These are phyloP conservation scores for Philaenus spumarius DNA, from an alignment of 1,140 invertebrate species.

Conservation along the genomic window DNA sequence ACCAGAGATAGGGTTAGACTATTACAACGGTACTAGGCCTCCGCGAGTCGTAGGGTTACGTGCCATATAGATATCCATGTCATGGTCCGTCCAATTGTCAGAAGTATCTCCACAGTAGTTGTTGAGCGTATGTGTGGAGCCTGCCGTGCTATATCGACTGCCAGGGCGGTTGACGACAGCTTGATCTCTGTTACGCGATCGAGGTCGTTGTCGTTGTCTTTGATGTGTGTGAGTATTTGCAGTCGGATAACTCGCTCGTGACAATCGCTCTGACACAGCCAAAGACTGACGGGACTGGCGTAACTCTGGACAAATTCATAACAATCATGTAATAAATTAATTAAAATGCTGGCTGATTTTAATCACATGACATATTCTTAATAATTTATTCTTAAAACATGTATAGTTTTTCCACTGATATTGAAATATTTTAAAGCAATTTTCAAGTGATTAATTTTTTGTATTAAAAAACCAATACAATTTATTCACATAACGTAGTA, in stretches of 20 bases:
- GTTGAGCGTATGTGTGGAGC: constrained; percentile 70
- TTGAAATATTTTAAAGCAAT: too few species aligned
- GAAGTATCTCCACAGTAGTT: constrained; percentile 75
- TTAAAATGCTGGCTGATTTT: too few species aligned
- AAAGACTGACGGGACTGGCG: constrained; percentile 74
- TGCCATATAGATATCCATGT: constrained; percentile 92
- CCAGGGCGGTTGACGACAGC: constrained; percentile 22
- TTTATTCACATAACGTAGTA: too few species aligned
- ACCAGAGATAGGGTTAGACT: neutral
- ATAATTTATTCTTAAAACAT: too few species aligned
- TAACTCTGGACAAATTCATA: constrained; percentile 67
- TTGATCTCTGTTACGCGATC: constrained; percentile 45
- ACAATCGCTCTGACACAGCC: constrained; percentile 70
- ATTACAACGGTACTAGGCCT: constrained; percentile 59
- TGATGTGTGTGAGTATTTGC: constrained; percentile 39
- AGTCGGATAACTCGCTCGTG: constrained; percentile 53
- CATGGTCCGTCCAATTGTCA: constrained; percentile 92
- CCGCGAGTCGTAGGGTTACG: constrained; percentile 80
- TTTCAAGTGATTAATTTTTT: too few species aligned
- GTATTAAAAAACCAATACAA: too few species aligned
- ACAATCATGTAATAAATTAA: too few species aligned
- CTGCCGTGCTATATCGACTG: constrained; percentile 56
- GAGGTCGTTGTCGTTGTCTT: constrained; percentile 55
- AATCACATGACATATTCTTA: too few species aligned
- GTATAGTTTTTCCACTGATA: too few species aligned